phyloP scores from a whole-genome alignment of 2,888 invertebrate species.

The Loripinus fragilis region DNA sequence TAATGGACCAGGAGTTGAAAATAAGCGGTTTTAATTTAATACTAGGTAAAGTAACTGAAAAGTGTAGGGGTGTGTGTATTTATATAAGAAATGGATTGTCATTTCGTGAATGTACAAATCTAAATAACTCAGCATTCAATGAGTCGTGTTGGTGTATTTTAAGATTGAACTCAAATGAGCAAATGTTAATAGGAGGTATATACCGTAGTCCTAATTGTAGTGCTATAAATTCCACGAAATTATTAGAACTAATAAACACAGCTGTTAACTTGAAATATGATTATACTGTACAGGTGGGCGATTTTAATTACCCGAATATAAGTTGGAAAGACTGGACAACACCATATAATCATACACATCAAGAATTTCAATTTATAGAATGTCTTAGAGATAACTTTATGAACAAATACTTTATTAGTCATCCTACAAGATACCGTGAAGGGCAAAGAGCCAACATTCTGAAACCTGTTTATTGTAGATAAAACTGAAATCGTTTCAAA shows the following conservation, averaged over 20 bases:
- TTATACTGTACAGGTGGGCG: conserved; percentile 14
- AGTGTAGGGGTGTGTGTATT: conserved; percentile 18
- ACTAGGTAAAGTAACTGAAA: neutral
- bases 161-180: neutral
- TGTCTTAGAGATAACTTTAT: conserved; percentile 12
- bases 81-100: neutral
- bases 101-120: conserved; percentile 5
- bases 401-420: neutral
- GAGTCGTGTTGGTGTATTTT: conserved; percentile 26
- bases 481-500: conserved; percentile 6
- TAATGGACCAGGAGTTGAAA: neutral
- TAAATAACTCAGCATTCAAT: conserved; percentile 5
- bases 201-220: conserved; percentile 8
- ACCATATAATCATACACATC: neutral
- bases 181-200: conserved; percentile 15
- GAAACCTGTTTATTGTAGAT: conserved; percentile 13
- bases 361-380: conserved; percentile 9
- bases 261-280: conserved; percentile 13
- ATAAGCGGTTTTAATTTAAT: conserved; percentile 8
- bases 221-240: neutral
- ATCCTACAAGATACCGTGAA: conserved; percentile 16
- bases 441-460: conserved; percentile 15
- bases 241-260: conserved; percentile 1
- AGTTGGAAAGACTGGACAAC: conserved; percentile 14
- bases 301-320: conserved; percentile 19